Evolutionary conservation across 2,797 vertebrate genomes (phyloP), one percentile per base, ranked within the genome.

Genomic region (Sebastiscus tertius): DNA sequence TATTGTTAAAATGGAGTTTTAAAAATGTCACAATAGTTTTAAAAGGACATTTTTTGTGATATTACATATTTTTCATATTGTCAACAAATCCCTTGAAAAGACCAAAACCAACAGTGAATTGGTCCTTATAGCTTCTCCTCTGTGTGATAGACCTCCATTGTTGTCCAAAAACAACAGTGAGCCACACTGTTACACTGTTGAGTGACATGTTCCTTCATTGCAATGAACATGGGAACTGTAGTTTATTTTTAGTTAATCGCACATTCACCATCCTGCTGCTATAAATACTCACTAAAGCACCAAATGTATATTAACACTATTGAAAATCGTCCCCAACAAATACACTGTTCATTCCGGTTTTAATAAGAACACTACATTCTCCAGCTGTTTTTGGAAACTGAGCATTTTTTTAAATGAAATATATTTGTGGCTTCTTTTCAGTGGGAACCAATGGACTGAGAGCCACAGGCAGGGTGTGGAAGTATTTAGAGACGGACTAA

Each of bases 81-180:
- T 79, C 29, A 62, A 49, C 33, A 75, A 49, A 62, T 79, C 34
- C 12, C 11, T 69, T 55, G 14, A 80, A 83, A 79, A 82, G 42
- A 80, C 29, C 36, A 79, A 60, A 77, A 60, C 10, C 11, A 34
- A 3, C 20, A 71, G 34, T 75, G 3, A 54, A 58, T 20, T 46
- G 4, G 16, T 29, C 6, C 12, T 54, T 18, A n/a, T 8, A 60
- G 9, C 14, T 31, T 39, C n/a, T 18, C 31, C 6, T 72, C 8
- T 42, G 4, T n/a, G 16, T 1, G 3, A 58, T 20, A 49, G 46
- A 20, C 18, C 46, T 72, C 14, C 6, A 34, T 18, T 46, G 18
- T n/a, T 68, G 20, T 63, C 8, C 34, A 64, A 64, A 72, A 36
- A 22, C 4, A 3, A 33, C 4, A 54, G n/a, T 11, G 9, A 54